These are phyloP conservation scores for Pipra filicauda DNA, from an alignment of 2,113 vertebrate species.

Conservation along the genomic window DNA sequence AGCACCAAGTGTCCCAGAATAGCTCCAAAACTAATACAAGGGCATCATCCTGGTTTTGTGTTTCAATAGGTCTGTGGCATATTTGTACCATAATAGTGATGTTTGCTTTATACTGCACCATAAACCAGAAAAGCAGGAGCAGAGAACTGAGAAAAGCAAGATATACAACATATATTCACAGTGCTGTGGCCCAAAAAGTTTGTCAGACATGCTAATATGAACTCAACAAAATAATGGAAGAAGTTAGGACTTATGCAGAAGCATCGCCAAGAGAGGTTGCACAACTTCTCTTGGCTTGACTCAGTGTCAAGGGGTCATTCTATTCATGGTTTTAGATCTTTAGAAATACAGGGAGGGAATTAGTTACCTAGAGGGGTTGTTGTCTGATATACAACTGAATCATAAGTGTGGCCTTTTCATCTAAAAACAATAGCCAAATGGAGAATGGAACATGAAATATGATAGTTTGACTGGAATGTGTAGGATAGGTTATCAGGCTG, in stretches of 20 bases:
- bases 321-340: background rate
- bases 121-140: background rate
- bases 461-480: background rate
- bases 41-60: background rate
- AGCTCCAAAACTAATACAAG: background rate
- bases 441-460: background rate
- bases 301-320: background rate
- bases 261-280: background rate
- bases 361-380: background rate
- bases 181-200: background rate
- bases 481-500: background rate
- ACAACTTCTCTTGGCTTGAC: background rate
- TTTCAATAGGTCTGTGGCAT: background rate
- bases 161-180: accelerated
- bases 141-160: background rate
- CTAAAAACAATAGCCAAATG: background rate
- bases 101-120: background rate
- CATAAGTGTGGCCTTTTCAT: background rate
- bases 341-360: background rate
- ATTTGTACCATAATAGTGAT: background rate
- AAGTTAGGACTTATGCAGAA: background rate
- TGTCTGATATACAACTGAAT: background rate
- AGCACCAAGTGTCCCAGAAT: background rate
- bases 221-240: background rate
- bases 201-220: background rate